Conservation (phyloP, 2,797 vertebrate genomes). For the Scleropages formosus region DNA sequence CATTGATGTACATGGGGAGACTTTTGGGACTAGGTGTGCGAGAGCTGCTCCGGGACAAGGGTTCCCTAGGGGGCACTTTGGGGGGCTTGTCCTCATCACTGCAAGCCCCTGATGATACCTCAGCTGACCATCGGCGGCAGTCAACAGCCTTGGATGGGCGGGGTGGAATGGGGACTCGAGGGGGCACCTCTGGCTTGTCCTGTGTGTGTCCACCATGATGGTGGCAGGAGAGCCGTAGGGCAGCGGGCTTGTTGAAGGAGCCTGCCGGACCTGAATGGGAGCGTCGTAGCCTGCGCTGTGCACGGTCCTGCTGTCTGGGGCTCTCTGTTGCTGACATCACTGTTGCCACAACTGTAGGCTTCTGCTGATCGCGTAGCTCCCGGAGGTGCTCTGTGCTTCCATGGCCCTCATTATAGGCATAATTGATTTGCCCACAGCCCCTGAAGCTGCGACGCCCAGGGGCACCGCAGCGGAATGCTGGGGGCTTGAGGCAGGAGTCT, state of each 20-base stretch:
- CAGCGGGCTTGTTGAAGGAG: constrained; percentile 71
- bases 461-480: constrained; percentile 57
- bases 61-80: constrained; percentile 86
- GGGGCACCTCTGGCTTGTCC: constrained; percentile 86
- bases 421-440: constrained; percentile 83
- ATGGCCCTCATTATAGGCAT: constrained; percentile 77
- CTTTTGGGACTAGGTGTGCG: constrained; percentile 90
- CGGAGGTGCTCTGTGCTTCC: constrained; percentile 31
- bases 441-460: constrained; percentile 74
- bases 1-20: constrained; percentile 90
- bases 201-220: constrained; percentile 58
- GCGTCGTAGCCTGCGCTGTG: constrained; percentile 66
- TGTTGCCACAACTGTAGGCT: background rate
- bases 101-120: constrained; percentile 65
- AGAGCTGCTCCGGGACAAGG: constrained; percentile 75
- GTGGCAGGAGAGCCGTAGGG: constrained; percentile 53
- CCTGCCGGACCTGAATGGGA: constrained; percentile 76
- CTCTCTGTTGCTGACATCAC: constrained; percentile 27
- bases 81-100: constrained; percentile 85
- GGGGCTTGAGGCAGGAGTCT: constrained; percentile 57
- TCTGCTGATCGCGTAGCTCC: constrained; percentile 31
- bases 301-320: constrained; percentile 50
- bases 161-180: constrained; percentile 83
- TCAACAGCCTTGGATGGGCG: constrained; percentile 69
- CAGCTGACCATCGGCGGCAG: constrained; percentile 69